Evolutionary conservation across 2,888 invertebrate genomes (phyloP), one percentile per base, ranked within the genome.

Genomic region (Piscicola geometra): DNA sequence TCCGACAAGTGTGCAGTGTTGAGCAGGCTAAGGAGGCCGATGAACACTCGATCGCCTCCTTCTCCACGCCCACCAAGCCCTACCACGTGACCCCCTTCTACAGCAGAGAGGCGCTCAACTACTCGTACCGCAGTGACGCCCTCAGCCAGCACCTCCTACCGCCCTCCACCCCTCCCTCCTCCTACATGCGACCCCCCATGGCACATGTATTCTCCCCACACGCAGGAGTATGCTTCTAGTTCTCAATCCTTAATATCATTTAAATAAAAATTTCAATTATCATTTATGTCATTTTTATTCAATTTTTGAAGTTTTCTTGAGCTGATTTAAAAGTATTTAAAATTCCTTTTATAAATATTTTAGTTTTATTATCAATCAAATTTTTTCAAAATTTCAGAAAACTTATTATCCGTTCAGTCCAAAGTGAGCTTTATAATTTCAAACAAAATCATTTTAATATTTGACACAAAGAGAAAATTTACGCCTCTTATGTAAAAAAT

Each of bases 191-290:
- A 35, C 75, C 75, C 36, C 75, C 75, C 25, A 52, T 52, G 75
- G 75, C 75, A 1, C 75, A 75, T 56, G 33, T 36, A 12, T 75
- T 47, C 32, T 71, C 71, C 12, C 71, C 71, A 28, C 50, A 50
- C 33, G 21, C 52, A 9, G 50, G 71, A n/a, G 60, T 56, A 56
- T 5, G 60, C n/a, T n/a, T n/a, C n/a, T n/a, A n/a, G n/a, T n/a
- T n/a, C n/a, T n/a, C n/a, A n/a, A n/a, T n/a, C n/a, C 68, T 35
- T 33, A 35, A 35, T 60, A 60, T 12, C 30, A 25, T 60, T 60
- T 60, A 21, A 1, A 30, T 60, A 30, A 30, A 60, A 60, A 25
- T 60, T 60, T 60, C 28, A 60, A 60, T 12, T 21, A 15, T 50
- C 52, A 50, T 15, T 50, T 50, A 15, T 50, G 15, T n/a, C n/a